A percentile compares a stretch with the other conserved stretches of the same genome.
Conservation (phyloP, 2,888 invertebrate genomes). For the Pandemis heparana region DNA sequence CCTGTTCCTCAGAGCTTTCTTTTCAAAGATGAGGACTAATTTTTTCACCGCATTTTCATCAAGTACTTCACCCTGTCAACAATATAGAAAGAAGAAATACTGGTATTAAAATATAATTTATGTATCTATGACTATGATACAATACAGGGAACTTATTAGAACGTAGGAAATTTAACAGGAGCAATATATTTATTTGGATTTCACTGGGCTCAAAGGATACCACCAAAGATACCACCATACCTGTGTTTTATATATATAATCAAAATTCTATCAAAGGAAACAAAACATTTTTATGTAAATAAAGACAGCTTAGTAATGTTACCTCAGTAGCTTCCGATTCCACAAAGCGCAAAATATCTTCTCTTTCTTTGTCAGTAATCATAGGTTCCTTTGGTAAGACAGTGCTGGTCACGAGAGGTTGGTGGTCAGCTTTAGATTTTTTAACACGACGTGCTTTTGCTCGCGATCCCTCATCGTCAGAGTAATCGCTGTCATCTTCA, state of each 20-base stretch:
- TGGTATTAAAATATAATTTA: no score
- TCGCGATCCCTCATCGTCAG: constrained; percentile 87
- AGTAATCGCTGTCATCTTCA: constrained; percentile 88
- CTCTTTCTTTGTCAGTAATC: constrained; percentile 90
- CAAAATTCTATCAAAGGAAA: no score
- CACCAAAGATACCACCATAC: no score
- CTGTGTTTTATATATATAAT: no score
- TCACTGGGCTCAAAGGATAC: no score
- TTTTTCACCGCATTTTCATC: constrained; percentile 96
- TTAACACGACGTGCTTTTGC: constrained; percentile 87
- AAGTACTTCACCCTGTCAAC: constrained; percentile 90
- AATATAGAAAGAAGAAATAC: constrained; percentile 5
- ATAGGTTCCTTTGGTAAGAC: constrained; percentile 86
- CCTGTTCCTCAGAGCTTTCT: constrained; percentile 96
- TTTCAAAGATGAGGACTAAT: constrained; percentile 96
- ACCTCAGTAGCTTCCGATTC: constrained; percentile 93
- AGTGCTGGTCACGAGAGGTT: constrained; percentile 71
- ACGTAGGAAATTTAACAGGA: no score
- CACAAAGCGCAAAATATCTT: constrained; percentile 93
- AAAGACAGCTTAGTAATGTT: constrained; percentile 40
- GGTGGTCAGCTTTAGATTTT: constrained; percentile 76
- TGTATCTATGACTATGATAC: no score
- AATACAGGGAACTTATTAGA: no score
- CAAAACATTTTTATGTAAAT: no score
- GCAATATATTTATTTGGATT: no score